Percentiles rank a stretch among this genome's conserved stretches.
phyloP scores from a whole-genome alignment of 2,797 vertebrate species.

The Furcifer pardalis region DNA sequence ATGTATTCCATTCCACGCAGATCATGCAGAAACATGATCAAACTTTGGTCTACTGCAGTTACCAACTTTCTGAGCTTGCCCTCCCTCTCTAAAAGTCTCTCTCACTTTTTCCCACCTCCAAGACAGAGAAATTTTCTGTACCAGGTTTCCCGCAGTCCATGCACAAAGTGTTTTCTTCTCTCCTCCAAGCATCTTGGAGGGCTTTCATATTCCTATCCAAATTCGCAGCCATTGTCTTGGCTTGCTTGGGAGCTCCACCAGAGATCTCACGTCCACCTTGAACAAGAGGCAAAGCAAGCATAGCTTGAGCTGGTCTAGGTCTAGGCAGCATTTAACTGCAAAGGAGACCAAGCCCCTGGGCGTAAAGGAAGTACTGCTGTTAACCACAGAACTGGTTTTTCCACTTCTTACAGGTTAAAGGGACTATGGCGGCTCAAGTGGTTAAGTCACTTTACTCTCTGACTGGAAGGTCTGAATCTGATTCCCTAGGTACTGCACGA shows the following conservation, averaged over 20 bases:
- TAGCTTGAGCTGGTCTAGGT: slow-evolving; percentile 6
- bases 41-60: not conserved
- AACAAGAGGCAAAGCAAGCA: slow-evolving; percentile 42
- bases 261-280: not conserved
- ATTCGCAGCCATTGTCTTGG: slow-evolving; percentile 59
- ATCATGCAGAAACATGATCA: not conserved
- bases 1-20: not conserved
- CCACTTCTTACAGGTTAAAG: slow-evolving; percentile 69
- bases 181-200: slow-evolving; percentile 70
- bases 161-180: slow-evolving; percentile 65
- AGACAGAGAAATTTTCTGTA: slow-evolving; percentile 6
- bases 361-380: slow-evolving; percentile 72
- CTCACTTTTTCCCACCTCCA: not conserved
- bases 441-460: no score
- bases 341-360: slow-evolving; percentile 58
- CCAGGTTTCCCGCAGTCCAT: slow-evolving; percentile 67
- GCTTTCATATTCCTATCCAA: slow-evolving; percentile 44
- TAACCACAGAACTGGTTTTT: slow-evolving; percentile 77
- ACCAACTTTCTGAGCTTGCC: not conserved
- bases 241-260: slow-evolving; percentile 24
- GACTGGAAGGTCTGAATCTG: no score
- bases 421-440: no score
- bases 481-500: no score
- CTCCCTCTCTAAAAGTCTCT: not conserved
- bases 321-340: slow-evolving; percentile 28